Evolutionary conservation across 2,113 vertebrate genomes (phyloP).

Genomic region (Cottus gobio): DNA sequence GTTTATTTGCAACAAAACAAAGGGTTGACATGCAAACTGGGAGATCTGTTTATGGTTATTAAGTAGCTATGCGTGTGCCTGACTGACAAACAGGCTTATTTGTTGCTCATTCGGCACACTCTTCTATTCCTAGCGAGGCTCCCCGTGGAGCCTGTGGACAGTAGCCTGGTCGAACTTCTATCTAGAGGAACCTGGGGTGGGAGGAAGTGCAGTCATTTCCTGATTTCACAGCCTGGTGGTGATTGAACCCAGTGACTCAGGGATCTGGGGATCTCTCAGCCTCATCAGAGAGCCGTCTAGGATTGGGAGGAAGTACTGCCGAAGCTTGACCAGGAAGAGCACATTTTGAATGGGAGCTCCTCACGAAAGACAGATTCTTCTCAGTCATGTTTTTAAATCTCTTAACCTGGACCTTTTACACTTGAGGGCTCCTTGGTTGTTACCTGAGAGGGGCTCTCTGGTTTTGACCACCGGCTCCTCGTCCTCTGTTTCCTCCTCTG

Average conservation of each 20-base stretch:
- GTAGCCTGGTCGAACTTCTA: constrained; percentile 61
- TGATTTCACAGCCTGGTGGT: constrained; percentile 61
- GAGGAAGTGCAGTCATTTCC: constrained; percentile 74
- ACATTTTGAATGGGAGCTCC: constrained; percentile 8
- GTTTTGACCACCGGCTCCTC: constrained; percentile 80
- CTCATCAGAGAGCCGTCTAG: constrained; percentile 61
- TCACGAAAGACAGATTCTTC: constrained; percentile 1
- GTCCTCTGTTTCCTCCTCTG: constrained; percentile 75
- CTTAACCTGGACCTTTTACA: not conserved
- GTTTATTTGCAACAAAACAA: constrained; percentile 1
- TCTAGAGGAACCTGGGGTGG: constrained; percentile 51
- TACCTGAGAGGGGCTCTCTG: constrained; percentile 90
- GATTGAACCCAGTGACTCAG: constrained; percentile 69
- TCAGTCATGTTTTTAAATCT: not conserved
- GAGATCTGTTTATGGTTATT: constrained; percentile 2
- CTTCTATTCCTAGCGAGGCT: constrained; percentile 44
- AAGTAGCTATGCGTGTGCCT: constrained; percentile 25
- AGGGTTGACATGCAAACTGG: not conserved
- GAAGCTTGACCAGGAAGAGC: constrained; percentile 23
- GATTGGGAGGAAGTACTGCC: constrained; percentile 49
- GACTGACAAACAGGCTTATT: constrained; percentile 42
- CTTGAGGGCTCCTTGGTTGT: constrained; percentile 41
- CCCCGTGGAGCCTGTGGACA: constrained; percentile 55
- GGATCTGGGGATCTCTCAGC: constrained; percentile 47
- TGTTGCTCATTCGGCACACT: constrained; percentile 49